Conservation (phyloP, 2,113 vertebrate genomes). For the Xiphophorus maculatus region DNA sequence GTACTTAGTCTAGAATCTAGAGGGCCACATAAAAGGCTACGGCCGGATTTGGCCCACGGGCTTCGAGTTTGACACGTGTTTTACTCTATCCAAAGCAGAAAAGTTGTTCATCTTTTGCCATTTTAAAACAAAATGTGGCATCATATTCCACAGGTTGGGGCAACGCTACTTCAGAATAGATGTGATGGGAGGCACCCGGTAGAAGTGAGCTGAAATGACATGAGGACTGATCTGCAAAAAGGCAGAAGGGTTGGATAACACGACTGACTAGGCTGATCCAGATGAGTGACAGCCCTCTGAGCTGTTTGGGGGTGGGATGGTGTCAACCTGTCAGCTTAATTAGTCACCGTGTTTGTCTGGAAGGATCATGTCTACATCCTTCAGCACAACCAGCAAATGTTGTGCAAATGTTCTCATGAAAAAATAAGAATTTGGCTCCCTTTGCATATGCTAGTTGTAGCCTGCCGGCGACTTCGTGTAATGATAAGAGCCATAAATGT, state of each 20-base stretch:
- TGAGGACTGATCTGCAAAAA: neutral
- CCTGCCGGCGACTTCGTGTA: slow-evolving; percentile 36
- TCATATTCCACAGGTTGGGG: neutral
- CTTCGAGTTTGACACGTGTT: neutral
- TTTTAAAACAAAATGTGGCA: neutral
- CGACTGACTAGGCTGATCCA: neutral
- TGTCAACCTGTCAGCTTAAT: slow-evolving; percentile 22
- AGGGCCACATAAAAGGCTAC: too few species aligned
- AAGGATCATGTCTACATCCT: slow-evolving; percentile 5
- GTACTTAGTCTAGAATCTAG: too few species aligned
- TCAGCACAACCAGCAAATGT: slow-evolving; percentile 23
- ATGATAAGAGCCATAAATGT: slow-evolving; percentile 33
- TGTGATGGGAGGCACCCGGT: neutral
- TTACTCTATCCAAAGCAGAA: neutral
- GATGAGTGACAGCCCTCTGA: slow-evolving; percentile 8
- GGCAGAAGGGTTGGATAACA: neutral
- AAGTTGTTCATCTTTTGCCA: neutral
- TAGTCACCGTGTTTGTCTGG: slow-evolving; percentile 11
- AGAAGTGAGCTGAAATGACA: neutral
- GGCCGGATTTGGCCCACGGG: too few species aligned
- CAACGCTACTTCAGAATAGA: neutral
- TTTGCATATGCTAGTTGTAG: slow-evolving; percentile 10
- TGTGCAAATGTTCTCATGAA: slow-evolving; percentile 36
- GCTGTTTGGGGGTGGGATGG: neutral
- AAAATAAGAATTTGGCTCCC: slow-evolving; percentile 31